phyloP scores from a whole-genome alignment of 2,113 vertebrate genomes.

The Triplophysa tibetana region DNA sequence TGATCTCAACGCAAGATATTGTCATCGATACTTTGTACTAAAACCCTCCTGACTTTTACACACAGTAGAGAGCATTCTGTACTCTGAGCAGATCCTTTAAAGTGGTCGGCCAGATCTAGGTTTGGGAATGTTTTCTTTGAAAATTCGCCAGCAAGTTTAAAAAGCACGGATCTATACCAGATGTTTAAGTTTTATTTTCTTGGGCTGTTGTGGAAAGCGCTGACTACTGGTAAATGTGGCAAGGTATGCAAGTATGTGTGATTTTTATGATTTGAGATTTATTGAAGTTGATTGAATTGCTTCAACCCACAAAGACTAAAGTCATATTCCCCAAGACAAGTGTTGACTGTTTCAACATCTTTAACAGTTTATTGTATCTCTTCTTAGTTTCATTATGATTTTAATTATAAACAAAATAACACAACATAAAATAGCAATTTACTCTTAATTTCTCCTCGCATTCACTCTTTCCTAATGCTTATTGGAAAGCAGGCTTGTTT shows the following conservation, averaged over 20 bases:
- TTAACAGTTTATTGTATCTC: background rate
- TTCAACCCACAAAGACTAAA: conserved; percentile 17
- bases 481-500: conserved; percentile 60
- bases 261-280: no score
- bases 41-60: background rate
- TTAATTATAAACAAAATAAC: conserved; percentile 15
- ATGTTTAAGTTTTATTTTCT: conserved; percentile 62
- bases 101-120: conserved; percentile 6
- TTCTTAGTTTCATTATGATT: background rate
- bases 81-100: background rate
- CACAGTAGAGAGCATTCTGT: background rate
- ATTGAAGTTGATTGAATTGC: background rate
- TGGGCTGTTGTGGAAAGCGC: conserved; percentile 61
- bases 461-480: conserved; percentile 43
- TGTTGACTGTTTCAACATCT: background rate
- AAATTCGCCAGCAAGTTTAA: conserved; percentile 53
- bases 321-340: background rate
- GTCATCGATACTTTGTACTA: background rate
- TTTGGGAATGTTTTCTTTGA: conserved; percentile 43
- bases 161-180: conserved; percentile 61
- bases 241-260: conserved; percentile 62
- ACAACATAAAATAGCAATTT: conserved; percentile 7
- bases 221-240: conserved; percentile 49
- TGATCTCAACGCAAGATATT: background rate
- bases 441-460: conserved; percentile 14